Evolutionary conservation across 2,113 vertebrate genomes (phyloP), one percentile per base, ranked within the genome.

Genomic region (Ameiurus melas): DNA sequence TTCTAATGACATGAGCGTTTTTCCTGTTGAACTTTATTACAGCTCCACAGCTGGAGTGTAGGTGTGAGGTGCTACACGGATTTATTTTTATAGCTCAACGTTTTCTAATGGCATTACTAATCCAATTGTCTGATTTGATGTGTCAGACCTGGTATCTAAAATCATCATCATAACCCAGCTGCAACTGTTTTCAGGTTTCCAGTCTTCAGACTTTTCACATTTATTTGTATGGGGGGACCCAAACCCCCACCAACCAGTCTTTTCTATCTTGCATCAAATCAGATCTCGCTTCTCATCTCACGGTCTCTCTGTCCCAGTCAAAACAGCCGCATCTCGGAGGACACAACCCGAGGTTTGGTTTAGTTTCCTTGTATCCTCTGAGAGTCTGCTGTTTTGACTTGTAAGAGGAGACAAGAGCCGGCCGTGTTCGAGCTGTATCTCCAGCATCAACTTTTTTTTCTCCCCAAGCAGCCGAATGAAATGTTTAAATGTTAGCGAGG

Each of bases 361-460:
- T 88, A 88, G 90, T 91, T 93, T 89, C n/a, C 91, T 92, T 90
- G 70, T 88, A 66, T 60, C 84, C 92, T 94, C 95, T 87, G 94
- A 95, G 95, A 95, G 91, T 95, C 92, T 93, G 91, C 88, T 97
- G 96, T 97, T 97, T 97, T 97, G 96, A 96, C 96, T 96, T 95
- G 88, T 94, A 95, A 95, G 94, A 93, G 92, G 95, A 95, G 95
- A 95, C 94, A 95, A 96, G 96, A 94, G 94, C 92, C 92, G 91
- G 93, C 83, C 90, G 91, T 94, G 95, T 96, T 96, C 97, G 95
- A 97, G 95, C 97, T 97, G 94, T 93, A 86, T 55, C 86, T 96
- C 96, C 96, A 97, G 95, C 93, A 95, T 94, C 96, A 95, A 95
- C 91, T 93, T 94, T 93, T 93, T 93, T 14, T 13, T 14, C 53